Evolutionary conservation across 2,797 vertebrate species (phyloP), one percentile per base, ranked within the genome.

Genomic region (Xerus rutilus): DNA sequence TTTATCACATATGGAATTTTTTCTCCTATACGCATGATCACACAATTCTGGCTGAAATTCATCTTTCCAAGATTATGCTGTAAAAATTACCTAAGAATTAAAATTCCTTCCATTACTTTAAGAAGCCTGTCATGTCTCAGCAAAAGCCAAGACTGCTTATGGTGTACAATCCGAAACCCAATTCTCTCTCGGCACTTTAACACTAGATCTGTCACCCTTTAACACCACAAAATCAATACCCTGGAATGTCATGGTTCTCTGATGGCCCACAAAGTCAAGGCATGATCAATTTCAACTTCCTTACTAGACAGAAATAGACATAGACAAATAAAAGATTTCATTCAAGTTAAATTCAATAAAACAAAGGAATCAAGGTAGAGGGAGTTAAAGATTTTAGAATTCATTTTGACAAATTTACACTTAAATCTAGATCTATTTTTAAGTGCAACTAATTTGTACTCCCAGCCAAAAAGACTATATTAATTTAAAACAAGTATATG

Each of bases 241-340:
- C 95, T 96, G 97, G 97, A 98, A 98, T 98, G 98, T 97, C 98
- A 98, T 97, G 96, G 97, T 98, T 97, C 98, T 98, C 98, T 98
- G 98, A 98, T 98, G 98, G 96, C 97, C 97, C 97, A 98, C 98
- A 98, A 98, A 98, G 96, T 97, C 97, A 97, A 98, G 95, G 95
- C 96, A 96, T 98, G 98, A 98, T 98, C 98, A 98, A 98, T 98
- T 98, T 98, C 88, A 95, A 93, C 95, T 97, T 98, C 97, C 98
- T 98, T 98, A 96, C 96, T 94, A 97, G 97, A 97, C 95, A 98
- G 83, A 96, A 98, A 98, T 97, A 97, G 96, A 96, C 89, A 91
- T 96, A 97, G 62, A 88, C 59, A 98, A 98, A 97, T 94, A 98
- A 96, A 96, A 96, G 3, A 89, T 96, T 96, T 95, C 95, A 96